Evolutionary conservation across 2,797 vertebrate genomes (phyloP), one percentile per base, ranked within the genome.

Genomic region (Antrozous pallidus): DNA sequence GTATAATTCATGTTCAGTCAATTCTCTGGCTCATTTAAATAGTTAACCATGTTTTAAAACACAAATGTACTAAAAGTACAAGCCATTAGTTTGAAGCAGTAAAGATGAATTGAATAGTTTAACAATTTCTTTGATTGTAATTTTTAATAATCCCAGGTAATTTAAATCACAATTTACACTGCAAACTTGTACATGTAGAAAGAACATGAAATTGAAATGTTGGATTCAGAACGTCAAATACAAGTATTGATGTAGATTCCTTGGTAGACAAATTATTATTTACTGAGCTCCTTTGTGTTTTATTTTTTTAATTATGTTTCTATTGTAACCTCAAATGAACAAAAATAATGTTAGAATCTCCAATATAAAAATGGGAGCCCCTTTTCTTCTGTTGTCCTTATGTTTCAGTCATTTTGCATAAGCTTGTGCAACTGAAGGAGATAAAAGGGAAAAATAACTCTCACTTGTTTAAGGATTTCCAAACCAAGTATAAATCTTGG

Each of bases 21-120:
- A 42, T 89, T 94, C 80, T 69, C 36, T 73, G 31, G 6, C 31
- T 90, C 33, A 78, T 73, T 91, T 67, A 80, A 83, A 78, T 84
- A 81, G 11, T 45, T 84, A 33, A 89, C 18, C 14, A 3, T 85
- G 9, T 94, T 94, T 83, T 89, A 92, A 94, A 91, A 82, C 70
- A 81, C 24, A 79, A 61, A n/a, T 4, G 17, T 73, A 82, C 42
- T 65, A 14, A 71, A 9, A 56, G 74, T 26, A 5, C 2, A 84
- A 92, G 54, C 22, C 69, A 82, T 70, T 75, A 82, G 8, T 58
- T 85, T 82, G 74, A 31, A 75, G 31, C 7, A 33, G 12, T 86
- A 49, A 92, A 85, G 58, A 85, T 74, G 78, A 90, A 90, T 47
- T 71, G 8, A 86, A n/a, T 17, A 91, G 38, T 71, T 92, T n/a